A percentile compares a stretch with the other conserved stretches of the same genome.
Conservation (phyloP, 2,113 vertebrate genomes). For the Sinocyclocheilus rhinocerous region DNA sequence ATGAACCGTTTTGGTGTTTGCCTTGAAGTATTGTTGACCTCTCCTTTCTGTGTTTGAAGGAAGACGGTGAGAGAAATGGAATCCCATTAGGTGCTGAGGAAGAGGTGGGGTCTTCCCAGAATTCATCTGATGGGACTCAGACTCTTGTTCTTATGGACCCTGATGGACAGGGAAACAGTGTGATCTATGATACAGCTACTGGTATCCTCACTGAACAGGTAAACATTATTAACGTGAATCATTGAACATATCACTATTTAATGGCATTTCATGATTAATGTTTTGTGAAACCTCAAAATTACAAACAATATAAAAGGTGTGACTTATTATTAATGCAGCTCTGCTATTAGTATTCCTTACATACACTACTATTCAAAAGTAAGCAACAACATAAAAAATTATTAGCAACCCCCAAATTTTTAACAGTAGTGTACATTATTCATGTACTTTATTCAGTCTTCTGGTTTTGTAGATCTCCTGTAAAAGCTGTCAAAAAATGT, state of each 20-base stretch:
- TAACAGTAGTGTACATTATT: background rate
- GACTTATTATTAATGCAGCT: background rate
- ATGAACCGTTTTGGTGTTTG: background rate
- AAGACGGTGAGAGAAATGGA: conserved; percentile 59
- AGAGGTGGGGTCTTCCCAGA: conserved; percentile 56
- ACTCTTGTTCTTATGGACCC: conserved; percentile 62
- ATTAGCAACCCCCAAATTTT: background rate
- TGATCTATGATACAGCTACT: conserved; percentile 56
- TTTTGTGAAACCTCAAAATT: background rate
- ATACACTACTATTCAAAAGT: background rate
- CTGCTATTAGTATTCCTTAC: background rate
- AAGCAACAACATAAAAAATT: too few species aligned
- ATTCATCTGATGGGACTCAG: conserved; percentile 45
- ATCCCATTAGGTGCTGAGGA: conserved; percentile 57
- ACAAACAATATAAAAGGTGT: background rate
- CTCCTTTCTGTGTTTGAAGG: conserved; percentile 54
- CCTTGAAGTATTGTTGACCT: background rate
- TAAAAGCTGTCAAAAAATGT: background rate
- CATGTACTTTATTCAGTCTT: background rate
- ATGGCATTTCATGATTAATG: background rate
- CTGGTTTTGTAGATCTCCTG: background rate
- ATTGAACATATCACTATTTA: background rate
- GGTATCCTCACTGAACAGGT: conserved; percentile 61
- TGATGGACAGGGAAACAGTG: conserved; percentile 47
- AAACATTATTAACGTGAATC: background rate